Percentiles rank a stretch among this genome's conserved stretches.
Evolutionary conservation across 1,140 invertebrate species (phyloP).

Genomic region (Diploscapter pachys): DNA sequence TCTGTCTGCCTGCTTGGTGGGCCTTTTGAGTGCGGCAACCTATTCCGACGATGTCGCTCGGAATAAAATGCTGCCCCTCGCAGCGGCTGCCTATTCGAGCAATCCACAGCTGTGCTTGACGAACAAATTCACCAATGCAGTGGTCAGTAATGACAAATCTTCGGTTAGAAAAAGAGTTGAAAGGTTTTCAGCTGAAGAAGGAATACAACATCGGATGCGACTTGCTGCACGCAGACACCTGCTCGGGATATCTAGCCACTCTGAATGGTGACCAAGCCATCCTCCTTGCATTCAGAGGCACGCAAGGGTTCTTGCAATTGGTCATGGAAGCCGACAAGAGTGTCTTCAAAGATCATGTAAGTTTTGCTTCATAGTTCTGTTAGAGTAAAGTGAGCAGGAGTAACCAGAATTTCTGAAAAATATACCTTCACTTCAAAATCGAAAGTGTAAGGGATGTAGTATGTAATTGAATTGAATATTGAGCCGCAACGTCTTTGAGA

Average conservation of each 20-base stretch:
- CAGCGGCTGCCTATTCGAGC: constrained; percentile 42
- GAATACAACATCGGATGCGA: constrained; percentile 39
- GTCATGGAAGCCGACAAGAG: constrained; percentile 39
- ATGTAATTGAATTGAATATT: neutral
- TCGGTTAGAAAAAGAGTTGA: neutral
- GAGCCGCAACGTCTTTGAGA: no score
- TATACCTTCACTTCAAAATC: neutral
- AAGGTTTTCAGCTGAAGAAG: constrained; percentile 35
- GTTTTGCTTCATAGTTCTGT: neutral
- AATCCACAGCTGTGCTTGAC: constrained; percentile 38
- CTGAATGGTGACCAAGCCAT: no score
- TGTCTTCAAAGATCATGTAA: constrained; percentile 33
- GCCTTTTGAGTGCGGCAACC: constrained; percentile 2
- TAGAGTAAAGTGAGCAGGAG: neutral
- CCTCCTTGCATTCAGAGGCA: constrained; percentile 36
- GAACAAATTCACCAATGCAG: constrained; percentile 38
- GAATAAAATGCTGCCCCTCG: constrained; percentile 39
- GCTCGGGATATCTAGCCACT: constrained; percentile 34
- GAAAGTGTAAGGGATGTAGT: neutral
- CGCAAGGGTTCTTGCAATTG: constrained; percentile 44
- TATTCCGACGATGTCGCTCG: constrained; percentile 43
- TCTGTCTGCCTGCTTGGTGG: no score
- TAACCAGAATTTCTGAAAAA: neutral
- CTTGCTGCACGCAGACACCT: constrained; percentile 34
- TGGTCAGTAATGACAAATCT: constrained; percentile 19